Evolutionary conservation across 2,888 invertebrate species (phyloP).

Genomic region (Drosophila flavopinicola): DNA sequence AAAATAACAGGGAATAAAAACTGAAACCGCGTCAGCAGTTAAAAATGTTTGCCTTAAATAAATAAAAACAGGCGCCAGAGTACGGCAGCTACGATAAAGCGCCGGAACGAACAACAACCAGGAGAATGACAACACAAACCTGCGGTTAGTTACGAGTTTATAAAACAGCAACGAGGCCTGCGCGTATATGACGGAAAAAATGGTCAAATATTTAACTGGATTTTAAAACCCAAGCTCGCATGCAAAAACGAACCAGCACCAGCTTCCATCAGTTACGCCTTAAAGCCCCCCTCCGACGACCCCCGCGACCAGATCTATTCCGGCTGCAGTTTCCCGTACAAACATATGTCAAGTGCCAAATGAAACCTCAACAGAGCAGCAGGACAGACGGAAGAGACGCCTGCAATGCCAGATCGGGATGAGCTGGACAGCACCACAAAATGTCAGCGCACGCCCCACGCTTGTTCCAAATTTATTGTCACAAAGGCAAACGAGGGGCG

Average conservation of each 20-base stretch:
- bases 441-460: slow-evolving; percentile 71
- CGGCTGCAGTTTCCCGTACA: slow-evolving; percentile 52
- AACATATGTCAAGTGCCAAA: slow-evolving; percentile 76
- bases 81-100: slow-evolving; percentile 36
- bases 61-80: slow-evolving; percentile 54
- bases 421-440: slow-evolving; percentile 55
- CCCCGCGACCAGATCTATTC: slow-evolving; percentile 24
- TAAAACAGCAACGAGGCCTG: slow-evolving; percentile 59
- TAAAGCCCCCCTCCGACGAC: background rate
- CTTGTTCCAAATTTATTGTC: slow-evolving; percentile 74
- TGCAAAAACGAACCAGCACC: slow-evolving; percentile 22
- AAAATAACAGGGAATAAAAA: slow-evolving; percentile 34
- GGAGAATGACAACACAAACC: slow-evolving; percentile 65
- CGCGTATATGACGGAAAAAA: slow-evolving; percentile 33
- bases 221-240: slow-evolving; percentile 52
- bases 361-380: slow-evolving; percentile 69
- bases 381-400: slow-evolving; percentile 7
- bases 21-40: slow-evolving; percentile 71
- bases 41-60: slow-evolving; percentile 67
- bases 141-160: slow-evolving; percentile 77
- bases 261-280: slow-evolving; percentile 8
- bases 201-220: slow-evolving; percentile 69
- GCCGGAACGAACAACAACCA: slow-evolving; percentile 26
- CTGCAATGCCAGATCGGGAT: slow-evolving; percentile 28
- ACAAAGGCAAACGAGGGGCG: slow-evolving; percentile 34